Evolutionary conservation across 2,888 invertebrate genomes (phyloP), one percentile per base, ranked within the genome.

Genomic region (Scaptodrosophila latifasciaeformis): DNA sequence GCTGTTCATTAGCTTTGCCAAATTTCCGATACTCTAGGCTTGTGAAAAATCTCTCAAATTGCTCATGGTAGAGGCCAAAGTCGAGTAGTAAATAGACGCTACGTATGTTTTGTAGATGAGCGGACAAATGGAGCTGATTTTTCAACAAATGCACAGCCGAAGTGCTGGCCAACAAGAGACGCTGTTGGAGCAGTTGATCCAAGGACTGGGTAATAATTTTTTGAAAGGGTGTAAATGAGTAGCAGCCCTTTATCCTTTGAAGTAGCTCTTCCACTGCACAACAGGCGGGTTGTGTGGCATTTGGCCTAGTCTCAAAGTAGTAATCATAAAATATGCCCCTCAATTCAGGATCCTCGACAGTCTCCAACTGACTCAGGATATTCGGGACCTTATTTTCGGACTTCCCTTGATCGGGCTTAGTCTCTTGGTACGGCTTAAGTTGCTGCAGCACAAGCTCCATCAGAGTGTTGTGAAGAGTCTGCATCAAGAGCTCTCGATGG

Each of bases 281-380:
- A 6, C 19, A 12, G 0, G 13, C 18, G 0, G 52, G 13, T 2
- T 59, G 46, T 1, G 3, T 27, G 0, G 49, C 18, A n/a, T 64
- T 50, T 1, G 27, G 7, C 6, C 37, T 6, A 0, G 64, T 55
- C 6, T 68, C 62, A 27, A 47, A 51, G 34, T 64, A 42, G 27
- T 59, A 68, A 1, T 12, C n/a, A 17, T 52, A 55, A n/a, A 54
- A 55, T 4, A 68, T 17, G 6, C 19, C 15, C 1, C 66, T 55
- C 24, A 64, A 2, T 1, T 48, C 19, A 0, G 43, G 18, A 5
- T 52, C 18, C 0, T 42, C 21, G 0, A 30, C 39, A 9, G 29
- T 4, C 2, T 30, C 30, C 1, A 68, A 2, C 27, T 67, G 67
- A 6, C 12, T 2, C 2, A 58, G 53, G 7, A 67, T 67, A 2